Conservation (phyloP, 2,888 invertebrate genomes). For the Cremastinae sp. region DNA sequence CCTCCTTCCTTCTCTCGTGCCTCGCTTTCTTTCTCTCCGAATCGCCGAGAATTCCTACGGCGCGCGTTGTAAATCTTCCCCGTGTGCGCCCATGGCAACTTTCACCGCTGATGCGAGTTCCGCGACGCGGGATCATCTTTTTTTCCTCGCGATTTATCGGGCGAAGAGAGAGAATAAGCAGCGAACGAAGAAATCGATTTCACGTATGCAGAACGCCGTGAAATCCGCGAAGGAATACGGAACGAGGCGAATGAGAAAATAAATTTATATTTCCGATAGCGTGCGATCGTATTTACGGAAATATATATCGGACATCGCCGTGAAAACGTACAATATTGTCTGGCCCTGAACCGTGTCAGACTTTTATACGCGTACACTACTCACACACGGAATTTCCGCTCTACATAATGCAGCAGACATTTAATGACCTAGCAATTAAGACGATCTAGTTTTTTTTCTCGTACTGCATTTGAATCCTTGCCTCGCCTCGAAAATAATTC, state of each 20-base stretch:
- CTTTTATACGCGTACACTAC: conserved; percentile 62
- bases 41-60: conserved; percentile 32
- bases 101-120: conserved; percentile 64
- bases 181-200: conserved; percentile 15
- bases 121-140: conserved; percentile 22
- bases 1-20: conserved; percentile 19
- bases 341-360: conserved; percentile 55
- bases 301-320: conserved; percentile 53
- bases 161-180: conserved; percentile 1
- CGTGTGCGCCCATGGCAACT: conserved; percentile 63
- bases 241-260: not conserved
- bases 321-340: not conserved
- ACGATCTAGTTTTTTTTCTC: conserved; percentile 65
- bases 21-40: conserved; percentile 22
- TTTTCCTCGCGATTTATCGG: conserved; percentile 26
- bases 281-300: conserved; percentile 40
- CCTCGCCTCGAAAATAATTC: conserved; percentile 23
- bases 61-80: conserved; percentile 57
- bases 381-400: conserved; percentile 75
- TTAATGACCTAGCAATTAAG: conserved; percentile 71
- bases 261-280: not conserved
- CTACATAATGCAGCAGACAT: conserved; percentile 72
- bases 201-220: conserved; percentile 4
- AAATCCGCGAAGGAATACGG: not conserved
- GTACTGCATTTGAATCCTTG: not conserved